Evolutionary conservation across 1,140 invertebrate genomes (phyloP).

Genomic region (Cephus cinctus): DNA sequence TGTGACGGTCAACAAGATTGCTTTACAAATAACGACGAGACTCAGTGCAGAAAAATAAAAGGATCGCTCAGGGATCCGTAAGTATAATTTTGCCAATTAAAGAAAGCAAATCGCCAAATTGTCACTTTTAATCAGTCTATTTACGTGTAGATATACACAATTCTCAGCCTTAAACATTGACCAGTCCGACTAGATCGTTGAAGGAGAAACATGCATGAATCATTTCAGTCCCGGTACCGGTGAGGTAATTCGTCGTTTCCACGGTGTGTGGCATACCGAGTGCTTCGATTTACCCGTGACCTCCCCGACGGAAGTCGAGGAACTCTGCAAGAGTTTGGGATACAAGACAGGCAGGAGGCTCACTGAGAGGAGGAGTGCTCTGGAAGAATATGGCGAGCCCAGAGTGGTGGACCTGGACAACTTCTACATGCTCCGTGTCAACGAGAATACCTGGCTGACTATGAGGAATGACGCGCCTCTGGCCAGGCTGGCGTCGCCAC

Average conservation of each 20-base stretch:
- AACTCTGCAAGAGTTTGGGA: constrained; percentile 26
- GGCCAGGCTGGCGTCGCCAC: constrained; percentile 20
- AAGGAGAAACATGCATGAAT: too few relatives aligned
- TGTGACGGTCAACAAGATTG: constrained; percentile 73
- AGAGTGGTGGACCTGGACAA: constrained; percentile 21
- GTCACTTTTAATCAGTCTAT: background rate
- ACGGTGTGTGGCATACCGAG: constrained; percentile 62
- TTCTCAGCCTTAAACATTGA: too few relatives aligned
- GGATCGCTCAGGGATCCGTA: constrained; percentile 25
- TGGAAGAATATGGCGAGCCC: constrained; percentile 17
- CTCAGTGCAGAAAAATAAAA: constrained; percentile 48
- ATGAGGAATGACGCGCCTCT: constrained; percentile 28
- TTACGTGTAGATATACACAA: too few relatives aligned
- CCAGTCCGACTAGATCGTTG: too few relatives aligned
- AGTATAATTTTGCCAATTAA: constrained; percentile 14
- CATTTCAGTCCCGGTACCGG: constrained; percentile 52
- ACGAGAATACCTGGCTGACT: constrained; percentile 20
- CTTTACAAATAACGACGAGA: constrained; percentile 69
- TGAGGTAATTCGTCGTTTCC: constrained; percentile 57
- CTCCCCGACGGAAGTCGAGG: constrained; percentile 10
- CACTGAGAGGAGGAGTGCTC: background rate
- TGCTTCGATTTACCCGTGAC: constrained; percentile 50
- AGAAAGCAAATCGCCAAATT: background rate
- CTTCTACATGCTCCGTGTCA: constrained; percentile 36
- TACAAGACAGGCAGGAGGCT: constrained; percentile 10